phyloP scores from a whole-genome alignment of 2,797 vertebrate genomes.

The Esox lucius region DNA sequence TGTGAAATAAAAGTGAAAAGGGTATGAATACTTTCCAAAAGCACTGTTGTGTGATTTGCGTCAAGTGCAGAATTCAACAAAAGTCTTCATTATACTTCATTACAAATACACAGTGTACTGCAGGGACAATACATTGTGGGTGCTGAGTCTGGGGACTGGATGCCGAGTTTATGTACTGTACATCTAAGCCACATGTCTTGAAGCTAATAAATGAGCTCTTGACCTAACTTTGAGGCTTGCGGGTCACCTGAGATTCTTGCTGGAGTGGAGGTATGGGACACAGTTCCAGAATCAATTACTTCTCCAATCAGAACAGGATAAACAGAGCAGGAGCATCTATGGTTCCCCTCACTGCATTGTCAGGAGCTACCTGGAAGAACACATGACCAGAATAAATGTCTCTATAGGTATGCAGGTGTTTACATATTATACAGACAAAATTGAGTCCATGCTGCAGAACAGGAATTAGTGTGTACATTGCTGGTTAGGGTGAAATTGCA shows the following conservation, averaged over 20 bases:
- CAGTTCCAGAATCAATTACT: slow-evolving; percentile 22
- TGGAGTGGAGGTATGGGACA: slow-evolving; percentile 7
- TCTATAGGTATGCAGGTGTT: no score
- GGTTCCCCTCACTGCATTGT: slow-evolving; percentile 9
- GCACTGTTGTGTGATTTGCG: not conserved
- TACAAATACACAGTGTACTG: not conserved
- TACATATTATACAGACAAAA: no score
- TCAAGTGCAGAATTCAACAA: not conserved
- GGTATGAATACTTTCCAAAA: no score
- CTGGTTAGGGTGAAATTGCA: no score
- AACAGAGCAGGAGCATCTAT: slow-evolving; percentile 9
- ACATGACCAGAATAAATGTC: no score
- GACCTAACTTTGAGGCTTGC: not conserved
- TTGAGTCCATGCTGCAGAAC: no score
- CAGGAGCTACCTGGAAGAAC: not conserved
- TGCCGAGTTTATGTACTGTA: not conserved
- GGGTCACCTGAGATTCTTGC: slow-evolving; percentile 11
- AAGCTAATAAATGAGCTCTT: not conserved
- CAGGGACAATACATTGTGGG: not conserved
- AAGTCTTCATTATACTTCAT: not conserved
- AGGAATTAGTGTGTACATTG: no score
- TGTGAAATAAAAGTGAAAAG: no score
- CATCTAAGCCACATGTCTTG: not conserved
- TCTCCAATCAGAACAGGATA: slow-evolving; percentile 17
- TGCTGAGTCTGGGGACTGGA: not conserved